Conservation (phyloP, 2,888 invertebrate genomes). For the Campoletis raptor region DNA sequence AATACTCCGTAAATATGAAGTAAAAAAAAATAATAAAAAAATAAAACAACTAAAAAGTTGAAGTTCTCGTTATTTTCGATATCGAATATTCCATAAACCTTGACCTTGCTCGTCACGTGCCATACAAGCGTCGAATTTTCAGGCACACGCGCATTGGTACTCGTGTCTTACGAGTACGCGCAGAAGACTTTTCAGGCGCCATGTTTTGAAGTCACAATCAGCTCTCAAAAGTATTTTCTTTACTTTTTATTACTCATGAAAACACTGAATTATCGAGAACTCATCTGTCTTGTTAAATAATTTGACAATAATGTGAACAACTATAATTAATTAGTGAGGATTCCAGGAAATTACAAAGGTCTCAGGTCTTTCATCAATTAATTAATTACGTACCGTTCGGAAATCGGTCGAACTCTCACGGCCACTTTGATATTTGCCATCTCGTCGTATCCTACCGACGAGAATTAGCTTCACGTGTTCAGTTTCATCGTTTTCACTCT, state of each 20-base stretch:
- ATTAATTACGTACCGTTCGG: conserved; percentile 86
- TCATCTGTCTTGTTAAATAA: background rate
- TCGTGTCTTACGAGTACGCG: conserved; percentile 27
- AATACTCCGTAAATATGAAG: background rate
- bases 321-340: background rate
- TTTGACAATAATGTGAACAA: background rate
- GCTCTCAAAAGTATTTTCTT: conserved; percentile 11
- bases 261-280: background rate
- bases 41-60: background rate
- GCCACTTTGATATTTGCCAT: conserved; percentile 89
- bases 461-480: conserved; percentile 44
- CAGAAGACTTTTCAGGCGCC: conserved; percentile 25
- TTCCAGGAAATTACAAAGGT: background rate
- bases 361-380: background rate
- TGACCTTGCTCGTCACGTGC: conserved; percentile 56
- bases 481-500: conserved; percentile 45
- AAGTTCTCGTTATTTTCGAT: conserved; percentile 43
- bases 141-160: conserved; percentile 35
- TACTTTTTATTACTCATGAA: background rate
- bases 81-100: conserved; percentile 59
- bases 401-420: conserved; percentile 88
- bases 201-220: conserved; percentile 29
- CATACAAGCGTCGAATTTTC: conserved; percentile 33
- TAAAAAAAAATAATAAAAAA: conserved; percentile 7
- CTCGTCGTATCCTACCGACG: conserved; percentile 66